phyloP scores from a whole-genome alignment of 2,797 vertebrate species.

The Bovichtus variegatus region DNA sequence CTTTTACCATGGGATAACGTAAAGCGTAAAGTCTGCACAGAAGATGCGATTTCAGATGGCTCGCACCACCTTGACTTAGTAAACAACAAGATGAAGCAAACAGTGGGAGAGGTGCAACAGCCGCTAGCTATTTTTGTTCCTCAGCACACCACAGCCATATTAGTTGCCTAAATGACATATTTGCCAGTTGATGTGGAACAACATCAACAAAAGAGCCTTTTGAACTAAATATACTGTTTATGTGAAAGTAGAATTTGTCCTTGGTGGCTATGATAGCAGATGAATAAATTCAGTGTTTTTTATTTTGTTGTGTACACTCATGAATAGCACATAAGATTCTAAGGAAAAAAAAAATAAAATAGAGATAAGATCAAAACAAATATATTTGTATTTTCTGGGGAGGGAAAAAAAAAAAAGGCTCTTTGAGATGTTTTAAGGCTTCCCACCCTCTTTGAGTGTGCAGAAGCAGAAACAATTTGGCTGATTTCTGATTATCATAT shows the following conservation, averaged over 20 bases:
- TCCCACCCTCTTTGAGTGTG: constrained; percentile 49
- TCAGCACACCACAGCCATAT: constrained; percentile 42
- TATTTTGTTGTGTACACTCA: constrained; percentile 46
- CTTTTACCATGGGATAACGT: constrained; percentile 18
- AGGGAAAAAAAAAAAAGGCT: constrained; percentile 24
- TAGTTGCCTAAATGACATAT: constrained; percentile 67
- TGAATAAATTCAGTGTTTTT: constrained; percentile 53
- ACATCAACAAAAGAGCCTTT: constrained; percentile 53
- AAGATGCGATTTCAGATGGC: constrained; percentile 28
- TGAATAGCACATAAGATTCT: constrained; percentile 64
- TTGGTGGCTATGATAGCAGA: constrained; percentile 61
- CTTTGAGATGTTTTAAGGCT: constrained; percentile 65
- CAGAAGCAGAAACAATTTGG: constrained; percentile 54
- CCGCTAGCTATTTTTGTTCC: constrained; percentile 55
- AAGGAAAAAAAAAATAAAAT: constrained; percentile 6
- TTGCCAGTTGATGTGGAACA: constrained; percentile 62
- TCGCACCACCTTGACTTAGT: constrained; percentile 48
- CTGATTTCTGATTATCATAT: constrained; percentile 70
- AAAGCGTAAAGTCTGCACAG: constrained; percentile 20
- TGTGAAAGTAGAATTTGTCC: constrained; percentile 65
- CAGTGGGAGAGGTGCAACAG: constrained; percentile 49
- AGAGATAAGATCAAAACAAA: constrained; percentile 76
- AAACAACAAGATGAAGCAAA: constrained; percentile 54
- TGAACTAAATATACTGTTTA: constrained; percentile 60
- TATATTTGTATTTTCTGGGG: constrained; percentile 64